Evolutionary conservation across 2,113 vertebrate genomes (phyloP), one percentile per base, ranked within the genome.

Genomic region (Oreochromis aureus): DNA sequence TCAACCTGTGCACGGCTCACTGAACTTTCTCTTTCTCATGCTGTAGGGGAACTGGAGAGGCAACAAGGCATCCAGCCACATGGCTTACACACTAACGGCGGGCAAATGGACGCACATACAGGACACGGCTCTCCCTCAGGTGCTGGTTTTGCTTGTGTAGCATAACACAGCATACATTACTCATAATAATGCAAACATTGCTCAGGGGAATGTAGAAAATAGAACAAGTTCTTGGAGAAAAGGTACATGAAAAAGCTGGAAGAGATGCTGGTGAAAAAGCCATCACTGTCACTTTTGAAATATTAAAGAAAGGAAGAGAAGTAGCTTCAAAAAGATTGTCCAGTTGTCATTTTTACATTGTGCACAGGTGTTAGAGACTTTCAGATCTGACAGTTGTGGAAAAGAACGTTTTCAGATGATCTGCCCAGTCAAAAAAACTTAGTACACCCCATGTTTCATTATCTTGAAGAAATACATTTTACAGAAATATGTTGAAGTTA

Each of bases 11-110:
- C 32, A 9, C 2, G 2, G n/a, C 8, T 46, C 53, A 22, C 51
- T 73, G 44, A 24, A 81, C 73, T 71, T 9, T 89, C 2, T 80
- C 3, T 73, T 51, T 30, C 16, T 69, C 53, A 44, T 84, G 41
- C 87, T 89, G 16, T 27, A 99, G 98, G 98, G 99, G 99, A 99
- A 87, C 89, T 99, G 90, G 98, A 99, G 95, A 98, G 97, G 92
- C 98, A 99, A 85, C 98, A 98, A 86, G 98, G 97, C 44, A 93
- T 96, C 82, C 98, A 98, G 95, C 95, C 95, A 15, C 97, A 97
- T 9, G 95, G 97, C 18, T 94, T 97, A 84, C 98, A 97, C 94
- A 96, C 96, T 46, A 97, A 97, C 0, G 98, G 98, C 10, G 96
- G 97, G 79, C 99, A 98, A 94, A 94, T 97, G 94, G 98, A 98